Base-by-base conservation (phyloP, 2,113 vertebrate genomes). In the Sinocyclocheilus anophthalmus region DNA sequence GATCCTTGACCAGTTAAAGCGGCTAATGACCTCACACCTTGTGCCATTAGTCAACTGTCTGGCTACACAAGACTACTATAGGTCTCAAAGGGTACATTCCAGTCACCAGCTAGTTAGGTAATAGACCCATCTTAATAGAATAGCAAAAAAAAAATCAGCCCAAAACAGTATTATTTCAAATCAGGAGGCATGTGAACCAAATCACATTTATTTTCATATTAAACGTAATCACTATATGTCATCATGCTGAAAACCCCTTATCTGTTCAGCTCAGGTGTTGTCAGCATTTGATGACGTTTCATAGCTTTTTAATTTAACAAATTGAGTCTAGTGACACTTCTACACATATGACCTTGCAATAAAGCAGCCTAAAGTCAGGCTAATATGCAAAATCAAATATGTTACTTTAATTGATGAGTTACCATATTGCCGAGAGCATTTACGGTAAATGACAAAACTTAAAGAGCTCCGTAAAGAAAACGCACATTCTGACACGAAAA, bases 361-460 rank as follows among this genome's bases (percentile, higher is more conserved):
- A 75, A 75, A 22, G 72, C 39, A 45, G 70, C 22, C 39, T 42
- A 24, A 77, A 55, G 24, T 75, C 33, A 75, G 57, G 16, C 18
- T 30, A 16, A 70, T 20, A 10, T 20, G 57, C 12, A 24, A 55
- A 24, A 57, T 45, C 5, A 76, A 39, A 57, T 42, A 8, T 55
- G 14, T 24, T 73, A 33, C 26, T 72, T 55, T 57, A 55, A 57
- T 20, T 45, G 5, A 37, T 26, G 8, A 57, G 20, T 10, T 3
- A 9, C 22, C 69, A 10, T 20, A 33, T 72, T 65, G 69, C 78
- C 57, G 65, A 63, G 48, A 37, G 39, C 16, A 76, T 84, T 85
- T 87, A 42, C 0, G 4, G 83, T 75, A 73, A 85, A 87, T 87
- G 57, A 73, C 77, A 83, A 85, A 87, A 87, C 55, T 53, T 79